phyloP scores from a whole-genome alignment of 2,888 invertebrate species.

The Cheilosia soror region DNA sequence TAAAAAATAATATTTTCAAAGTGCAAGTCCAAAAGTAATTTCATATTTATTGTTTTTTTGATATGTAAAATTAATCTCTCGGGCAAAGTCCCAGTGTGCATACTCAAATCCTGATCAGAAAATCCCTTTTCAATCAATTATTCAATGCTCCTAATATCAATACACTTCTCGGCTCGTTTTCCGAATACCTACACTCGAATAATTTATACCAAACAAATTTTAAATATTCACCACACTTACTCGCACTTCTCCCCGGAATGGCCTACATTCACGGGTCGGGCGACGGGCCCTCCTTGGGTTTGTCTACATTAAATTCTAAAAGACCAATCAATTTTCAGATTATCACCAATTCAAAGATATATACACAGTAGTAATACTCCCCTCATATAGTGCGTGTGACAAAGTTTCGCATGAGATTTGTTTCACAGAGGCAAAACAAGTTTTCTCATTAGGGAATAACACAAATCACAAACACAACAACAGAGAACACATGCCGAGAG shows the following conservation, averaged over 20 bases:
- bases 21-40: not conserved
- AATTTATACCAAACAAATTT: slow-evolving; percentile 31
- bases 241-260: too few species aligned
- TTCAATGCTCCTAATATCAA: slow-evolving; percentile 40
- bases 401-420: slow-evolving; percentile 57
- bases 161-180: slow-evolving; percentile 37
- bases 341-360: slow-evolving; percentile 60
- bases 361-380: not conserved
- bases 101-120: not conserved
- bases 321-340: slow-evolving; percentile 68
- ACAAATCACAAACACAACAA: slow-evolving; percentile 37
- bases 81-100: not conserved
- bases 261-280: too few species aligned
- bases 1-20: too few species aligned
- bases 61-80: not conserved
- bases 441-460: slow-evolving; percentile 70
- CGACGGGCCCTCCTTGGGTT: too few species aligned
- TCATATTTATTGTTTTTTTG: not conserved
- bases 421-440: slow-evolving; percentile 56
- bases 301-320: slow-evolving; percentile 60
- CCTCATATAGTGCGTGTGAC: slow-evolving; percentile 38
- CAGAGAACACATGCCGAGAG: slow-evolving; percentile 18
- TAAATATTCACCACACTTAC: slow-evolving; percentile 26
- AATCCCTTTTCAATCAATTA: slow-evolving; percentile 32
- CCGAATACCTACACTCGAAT: slow-evolving; percentile 4